Percentiles rank a stretch among this genome's conserved stretches.
Evolutionary conservation across 1,140 invertebrate species (phyloP).

Genomic region (Atta texana): DNA sequence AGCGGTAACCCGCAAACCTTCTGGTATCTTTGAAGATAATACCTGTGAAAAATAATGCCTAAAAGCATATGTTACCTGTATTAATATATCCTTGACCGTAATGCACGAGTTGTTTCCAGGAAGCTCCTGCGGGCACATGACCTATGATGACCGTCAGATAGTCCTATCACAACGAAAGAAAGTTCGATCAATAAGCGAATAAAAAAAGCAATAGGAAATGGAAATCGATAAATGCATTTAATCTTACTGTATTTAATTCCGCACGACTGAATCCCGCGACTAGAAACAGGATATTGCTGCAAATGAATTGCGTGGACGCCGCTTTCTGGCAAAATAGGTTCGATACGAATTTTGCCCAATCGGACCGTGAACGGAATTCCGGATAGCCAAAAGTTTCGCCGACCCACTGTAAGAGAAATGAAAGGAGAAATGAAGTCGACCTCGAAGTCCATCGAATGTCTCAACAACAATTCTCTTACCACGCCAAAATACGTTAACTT

Average conservation of each 20-base stretch:
- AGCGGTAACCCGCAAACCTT: no score
- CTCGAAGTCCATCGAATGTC: not conserved
- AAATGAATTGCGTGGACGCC: slow-evolving; percentile 86
- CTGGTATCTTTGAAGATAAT: no score
- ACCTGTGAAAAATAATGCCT: no score
- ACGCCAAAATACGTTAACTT: slow-evolving; percentile 77
- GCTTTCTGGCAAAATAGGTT: slow-evolving; percentile 86
- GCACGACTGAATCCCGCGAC: slow-evolving; percentile 87
- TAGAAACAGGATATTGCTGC: slow-evolving; percentile 88
- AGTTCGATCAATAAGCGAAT: slow-evolving; percentile 11
- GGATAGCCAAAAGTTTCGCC: slow-evolving; percentile 83
- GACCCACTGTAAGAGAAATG: slow-evolving; percentile 52
- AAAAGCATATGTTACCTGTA: slow-evolving; percentile 73
- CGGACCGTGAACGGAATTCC: slow-evolving; percentile 87
- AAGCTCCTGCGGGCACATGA: slow-evolving; percentile 92
- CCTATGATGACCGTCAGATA: slow-evolving; percentile 91
- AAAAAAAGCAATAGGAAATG: not conserved
- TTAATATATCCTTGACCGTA: slow-evolving; percentile 88
- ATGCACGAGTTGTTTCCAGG: slow-evolving; percentile 91
- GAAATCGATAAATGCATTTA: not conserved
- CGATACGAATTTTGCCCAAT: slow-evolving; percentile 83
- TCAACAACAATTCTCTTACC: slow-evolving; percentile 9
- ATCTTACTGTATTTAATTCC: slow-evolving; percentile 82
- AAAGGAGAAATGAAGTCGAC: not conserved
- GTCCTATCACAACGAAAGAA: slow-evolving; percentile 81